phyloP scores from a whole-genome alignment of 2,888 invertebrate genomes.

The Arrhopalites spinosus region DNA sequence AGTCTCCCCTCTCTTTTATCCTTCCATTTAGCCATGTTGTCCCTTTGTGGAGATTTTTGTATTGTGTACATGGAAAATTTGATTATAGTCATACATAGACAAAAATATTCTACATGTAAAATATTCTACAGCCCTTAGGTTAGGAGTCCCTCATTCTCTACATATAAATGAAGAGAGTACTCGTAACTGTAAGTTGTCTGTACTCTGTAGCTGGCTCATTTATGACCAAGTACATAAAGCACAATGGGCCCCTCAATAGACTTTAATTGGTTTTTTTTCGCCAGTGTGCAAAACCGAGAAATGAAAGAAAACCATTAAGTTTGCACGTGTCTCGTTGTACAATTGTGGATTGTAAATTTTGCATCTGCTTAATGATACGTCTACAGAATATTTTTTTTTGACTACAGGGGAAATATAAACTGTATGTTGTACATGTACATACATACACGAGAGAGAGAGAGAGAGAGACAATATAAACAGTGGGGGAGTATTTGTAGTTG shows the following conservation, averaged over 20 bases:
- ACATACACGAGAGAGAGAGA: not conserved
- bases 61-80: too few species aligned
- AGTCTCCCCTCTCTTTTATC: too few species aligned
- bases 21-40: too few species aligned
- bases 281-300: slow-evolving; percentile 13
- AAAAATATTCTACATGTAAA: not conserved
- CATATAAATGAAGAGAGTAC: not conserved
- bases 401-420: not conserved
- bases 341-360: too few species aligned
- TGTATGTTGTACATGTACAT: not conserved
- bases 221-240: not conserved
- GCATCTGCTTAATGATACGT: too few species aligned
- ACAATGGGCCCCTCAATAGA: not conserved
- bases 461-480: slow-evolving; percentile 22
- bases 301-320: not conserved
- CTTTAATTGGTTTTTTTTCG: slow-evolving; percentile 13
- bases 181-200: not conserved
- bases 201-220: not conserved
- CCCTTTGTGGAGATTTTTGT: too few species aligned
- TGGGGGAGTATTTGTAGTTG: slow-evolving; percentile 17
- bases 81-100: not conserved
- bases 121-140: not conserved
- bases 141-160: not conserved
- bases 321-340: not conserved
- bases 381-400: not conserved